Percentiles rank a stretch among this genome's conserved stretches.
phyloP scores from a whole-genome alignment of 2,888 invertebrate species.

The Trisateles emortualis region DNA sequence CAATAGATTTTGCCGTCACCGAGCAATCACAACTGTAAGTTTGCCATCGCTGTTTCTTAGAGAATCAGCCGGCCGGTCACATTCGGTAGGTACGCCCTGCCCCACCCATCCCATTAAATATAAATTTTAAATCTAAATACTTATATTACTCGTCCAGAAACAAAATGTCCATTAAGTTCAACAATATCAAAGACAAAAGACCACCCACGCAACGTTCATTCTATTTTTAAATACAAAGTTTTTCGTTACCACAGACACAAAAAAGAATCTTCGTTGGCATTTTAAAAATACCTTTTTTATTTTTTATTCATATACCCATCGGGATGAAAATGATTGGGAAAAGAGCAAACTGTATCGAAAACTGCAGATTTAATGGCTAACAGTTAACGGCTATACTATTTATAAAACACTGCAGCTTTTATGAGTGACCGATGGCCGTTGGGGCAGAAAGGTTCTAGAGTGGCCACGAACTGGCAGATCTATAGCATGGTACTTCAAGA shows the following conservation, averaged over 20 bases:
- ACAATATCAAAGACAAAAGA: background rate
- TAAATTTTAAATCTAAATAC: no score
- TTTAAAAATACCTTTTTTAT: constrained; percentile 23
- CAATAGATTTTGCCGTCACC: no score
- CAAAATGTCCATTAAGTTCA: no score
- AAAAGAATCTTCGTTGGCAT: constrained; percentile 2
- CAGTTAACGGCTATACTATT: constrained; percentile 30
- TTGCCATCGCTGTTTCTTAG: no score
- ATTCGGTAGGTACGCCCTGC: no score
- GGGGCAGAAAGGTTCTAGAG: no score
- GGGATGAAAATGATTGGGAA: constrained; percentile 35
- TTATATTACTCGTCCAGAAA: no score
- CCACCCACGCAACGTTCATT: background rate
- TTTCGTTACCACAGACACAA: background rate
- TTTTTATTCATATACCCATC: constrained; percentile 19
- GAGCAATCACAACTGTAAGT: no score
- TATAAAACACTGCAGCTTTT: constrained; percentile 12
- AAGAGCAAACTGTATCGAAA: constrained; percentile 26
- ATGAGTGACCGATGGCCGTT: background rate
- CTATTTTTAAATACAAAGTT: background rate
- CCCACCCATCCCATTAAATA: no score
- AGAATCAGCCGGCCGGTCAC: no score
- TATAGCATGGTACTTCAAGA: no score
- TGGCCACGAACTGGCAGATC: no score
- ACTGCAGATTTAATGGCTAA: constrained; percentile 29